Conservation (phyloP, 2,113 vertebrate genomes). For the Cheirogaleus medius region DNA sequence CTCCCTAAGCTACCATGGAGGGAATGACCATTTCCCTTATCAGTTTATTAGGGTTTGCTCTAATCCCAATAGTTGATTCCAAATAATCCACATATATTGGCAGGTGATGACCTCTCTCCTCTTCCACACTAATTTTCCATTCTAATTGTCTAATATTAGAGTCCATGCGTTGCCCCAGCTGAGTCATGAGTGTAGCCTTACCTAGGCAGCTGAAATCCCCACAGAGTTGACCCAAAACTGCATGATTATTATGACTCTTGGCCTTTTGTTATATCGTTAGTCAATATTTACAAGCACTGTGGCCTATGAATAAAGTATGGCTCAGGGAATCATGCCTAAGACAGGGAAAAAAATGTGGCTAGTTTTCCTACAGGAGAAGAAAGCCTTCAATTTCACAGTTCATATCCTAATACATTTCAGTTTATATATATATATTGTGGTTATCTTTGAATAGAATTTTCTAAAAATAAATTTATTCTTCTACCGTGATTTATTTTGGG, state of each 20-base stretch:
- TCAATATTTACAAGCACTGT: slow-evolving; percentile 49
- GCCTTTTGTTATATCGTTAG: slow-evolving; percentile 41
- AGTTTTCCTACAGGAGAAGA: background rate
- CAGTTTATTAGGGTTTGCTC: slow-evolving; percentile 56
- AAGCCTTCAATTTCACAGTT: background rate
- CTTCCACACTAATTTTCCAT: slow-evolving; percentile 42
- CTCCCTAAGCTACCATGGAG: background rate
- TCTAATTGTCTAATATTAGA: slow-evolving; percentile 40
- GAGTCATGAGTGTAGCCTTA: background rate
- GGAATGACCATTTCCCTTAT: background rate
- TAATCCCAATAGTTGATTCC: slow-evolving; percentile 45
- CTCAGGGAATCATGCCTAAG: slow-evolving; percentile 1
- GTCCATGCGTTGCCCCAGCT: background rate
- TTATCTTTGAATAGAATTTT: slow-evolving; percentile 11
- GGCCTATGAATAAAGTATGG: slow-evolving; percentile 2
- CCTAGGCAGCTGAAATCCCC: background rate
- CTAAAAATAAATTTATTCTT: slow-evolving; percentile 11
- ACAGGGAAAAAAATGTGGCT: background rate
- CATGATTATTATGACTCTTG: slow-evolving; percentile 33
- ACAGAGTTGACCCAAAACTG: background rate
- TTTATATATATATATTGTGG: background rate
- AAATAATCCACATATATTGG: slow-evolving; percentile 59
- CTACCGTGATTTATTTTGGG: background rate
- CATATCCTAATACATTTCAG: background rate
- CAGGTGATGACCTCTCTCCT: slow-evolving; percentile 9